Evolutionary conservation across 2,888 invertebrate species (phyloP), one percentile per base, ranked within the genome.

Genomic region (Apamea crenata): DNA sequence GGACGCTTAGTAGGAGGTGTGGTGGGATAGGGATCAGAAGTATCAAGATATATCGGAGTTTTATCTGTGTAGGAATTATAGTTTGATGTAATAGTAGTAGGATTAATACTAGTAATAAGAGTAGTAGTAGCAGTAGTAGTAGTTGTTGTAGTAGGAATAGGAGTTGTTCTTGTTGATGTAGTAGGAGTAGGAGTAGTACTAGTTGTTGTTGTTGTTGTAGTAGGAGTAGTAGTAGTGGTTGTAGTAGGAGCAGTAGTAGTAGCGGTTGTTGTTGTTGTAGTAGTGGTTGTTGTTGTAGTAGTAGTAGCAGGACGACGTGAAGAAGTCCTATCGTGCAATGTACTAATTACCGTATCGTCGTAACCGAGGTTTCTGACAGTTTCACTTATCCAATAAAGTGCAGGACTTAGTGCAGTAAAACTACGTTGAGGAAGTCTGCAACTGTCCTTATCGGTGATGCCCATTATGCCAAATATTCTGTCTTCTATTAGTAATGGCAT

Each of bases 401-500:
- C 82, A 3, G 93, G 92, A 5, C 80, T 88, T 68, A 93, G 59
- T 8, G 93, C 90, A 67, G 90, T 89, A 53, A 93, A 94, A 14
- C 84, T 76, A 44, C 85, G 86, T 82, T 93, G 92, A 44, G 83
- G 78, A 47, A 80, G 71, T 76, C 63, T 67, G 75, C 93, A 91
- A 44, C 76, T 77, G n/a, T 81, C 80, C 59, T 72, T 78, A 29
- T 88, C 87, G 3, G 56, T 78, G 29, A 85, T 65, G 25, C 87
- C 81, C 59, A 90, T 90, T 21, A 94, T 89, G 7, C 94, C 94
- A 67, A 94, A 75, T 73, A 95, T 85, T 76, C 88, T 87, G 47
- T 89, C 89, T n/a, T 91, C 84, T n/a, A 93, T 78, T 36, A 95
- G 81, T 36, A 95, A 86, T 4, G 95, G 95, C 14, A 91, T 80